These are phyloP conservation scores for Lithobates pipiens DNA, from an alignment of 2,797 vertebrate species.

Conservation along the genomic window DNA sequence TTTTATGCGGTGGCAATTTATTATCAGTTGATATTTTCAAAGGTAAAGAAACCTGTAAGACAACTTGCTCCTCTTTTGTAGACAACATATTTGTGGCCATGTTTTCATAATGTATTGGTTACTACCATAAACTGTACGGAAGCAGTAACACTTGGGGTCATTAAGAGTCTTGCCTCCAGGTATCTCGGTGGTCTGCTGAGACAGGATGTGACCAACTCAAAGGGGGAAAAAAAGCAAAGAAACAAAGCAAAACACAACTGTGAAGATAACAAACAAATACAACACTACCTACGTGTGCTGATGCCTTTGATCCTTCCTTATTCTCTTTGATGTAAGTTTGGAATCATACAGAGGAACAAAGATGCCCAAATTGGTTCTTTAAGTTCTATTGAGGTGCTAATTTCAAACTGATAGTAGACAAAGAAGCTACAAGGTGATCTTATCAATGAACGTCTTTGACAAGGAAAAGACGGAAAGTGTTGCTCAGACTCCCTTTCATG, in stretches of 20 bases:
- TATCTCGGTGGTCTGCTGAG: conserved; percentile 19
- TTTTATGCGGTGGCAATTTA: not conserved
- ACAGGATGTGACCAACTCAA: conserved; percentile 53
- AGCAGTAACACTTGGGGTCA: not conserved
- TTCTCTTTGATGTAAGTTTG: conserved; percentile 82
- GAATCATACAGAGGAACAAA: conserved; percentile 82
- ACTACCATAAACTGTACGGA: conserved; percentile 4
- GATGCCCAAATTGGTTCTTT: conserved; percentile 81
- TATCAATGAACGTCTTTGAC: conserved; percentile 78
- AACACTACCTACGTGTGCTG: conserved; percentile 44
- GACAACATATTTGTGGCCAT: not conserved
- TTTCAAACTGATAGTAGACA: conserved; percentile 79
- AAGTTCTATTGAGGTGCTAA: conserved; percentile 84
- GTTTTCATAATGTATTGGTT: not conserved
- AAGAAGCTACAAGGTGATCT: conserved; percentile 77
- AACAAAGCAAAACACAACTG: conserved; percentile 58
- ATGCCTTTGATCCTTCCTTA: conserved; percentile 76
- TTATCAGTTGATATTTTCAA: not conserved
- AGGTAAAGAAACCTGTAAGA: conserved; percentile 5
- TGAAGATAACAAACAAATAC: conserved; percentile 61
- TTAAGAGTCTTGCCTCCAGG: conserved; percentile 21
- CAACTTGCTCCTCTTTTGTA: not conserved
- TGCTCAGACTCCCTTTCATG: conserved; percentile 80
- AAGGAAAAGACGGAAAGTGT: conserved; percentile 80
- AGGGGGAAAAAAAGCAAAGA: conserved; percentile 20